Base-by-base conservation (phyloP, 2,888 invertebrate genomes). In the Drosophila longiperda region DNA sequence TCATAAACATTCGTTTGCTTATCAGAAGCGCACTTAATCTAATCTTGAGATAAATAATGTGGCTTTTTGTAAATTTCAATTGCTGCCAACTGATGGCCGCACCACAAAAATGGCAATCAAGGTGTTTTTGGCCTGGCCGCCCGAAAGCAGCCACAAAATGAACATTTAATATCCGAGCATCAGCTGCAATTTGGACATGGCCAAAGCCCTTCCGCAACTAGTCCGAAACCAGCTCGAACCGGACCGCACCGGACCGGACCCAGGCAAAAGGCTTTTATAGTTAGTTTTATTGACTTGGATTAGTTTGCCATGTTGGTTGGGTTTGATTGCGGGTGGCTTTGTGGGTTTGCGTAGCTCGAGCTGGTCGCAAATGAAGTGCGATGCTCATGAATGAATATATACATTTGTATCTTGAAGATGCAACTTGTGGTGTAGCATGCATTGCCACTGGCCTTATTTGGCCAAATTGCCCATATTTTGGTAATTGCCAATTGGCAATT, bases 21-120 rank as follows among this genome's bases (percentile, higher is more conserved):
- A 78, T 88, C 84, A 75, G 54, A 73, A 63, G 67, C 71, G 68
- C 65, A 75, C 80, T 82, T 62, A 66, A 87, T 89, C 87, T 87
- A 86, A 89, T 86, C 86, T 89, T 73, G 69, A 89, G 87, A 87
- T 87, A 87, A 87, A 89, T 87, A 83, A 85, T 83, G 80, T 83
- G 87, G 85, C 87, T 82, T 80, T 89, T 71, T 75, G 83, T 78
- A 88, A 82, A 87, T 84, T 82, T 87, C 82, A 89, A 89, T 85
- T 85, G 85, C 70, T 53, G 55, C 49, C 63, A 68, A 70, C 67
- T 64, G 55, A 50, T 50, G 55, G 62, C 53, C 57, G 38, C 40
- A 59, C 65, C 65, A 32, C 65, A 78, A 64, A 64, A 50, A 58
- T 68, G 68, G 68, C 77, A 75, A 80, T 66, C 76, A 72, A 78